A percentile compares a stretch with the other conserved stretches of the same genome.
phyloP scores from a whole-genome alignment of 2,797 vertebrate species.

The Typhlichthys subterraneus region DNA sequence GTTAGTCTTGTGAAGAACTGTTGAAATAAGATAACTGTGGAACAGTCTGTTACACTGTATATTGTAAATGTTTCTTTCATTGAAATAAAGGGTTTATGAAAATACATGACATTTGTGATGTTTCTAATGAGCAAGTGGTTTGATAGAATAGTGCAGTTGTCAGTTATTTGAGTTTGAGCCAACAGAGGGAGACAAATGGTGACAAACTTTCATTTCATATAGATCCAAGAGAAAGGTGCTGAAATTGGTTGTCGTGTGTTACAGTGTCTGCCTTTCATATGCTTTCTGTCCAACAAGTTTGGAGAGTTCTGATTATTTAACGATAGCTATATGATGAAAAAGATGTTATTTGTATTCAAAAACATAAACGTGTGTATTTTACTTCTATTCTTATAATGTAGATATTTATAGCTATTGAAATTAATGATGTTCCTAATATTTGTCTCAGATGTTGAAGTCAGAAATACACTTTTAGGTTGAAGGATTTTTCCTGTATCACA shows the following conservation, averaged over 20 bases:
- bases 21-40: constrained; percentile 69
- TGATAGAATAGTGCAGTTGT: neutral
- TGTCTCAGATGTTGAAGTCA: too few relatives aligned
- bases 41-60: constrained; percentile 84
- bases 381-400: too few relatives aligned
- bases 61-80: constrained; percentile 77
- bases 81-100: constrained; percentile 78
- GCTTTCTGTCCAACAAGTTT: neutral
- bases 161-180: constrained; percentile 24
- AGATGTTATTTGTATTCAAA: neutral
- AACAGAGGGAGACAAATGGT: constrained; percentile 70
- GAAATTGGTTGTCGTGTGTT: neutral
- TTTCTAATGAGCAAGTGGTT: too few relatives aligned
- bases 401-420: neutral
- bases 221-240: neutral
- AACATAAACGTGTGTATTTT: too few relatives aligned
- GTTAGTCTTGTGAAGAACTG: constrained; percentile 57
- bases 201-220: constrained; percentile 2
- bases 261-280: too few relatives aligned
- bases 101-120: constrained; percentile 10
- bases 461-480: too few relatives aligned
- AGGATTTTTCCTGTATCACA: too few relatives aligned
- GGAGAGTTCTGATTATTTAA: neutral
- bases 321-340: neutral
- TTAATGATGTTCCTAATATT: too few relatives aligned